Evolutionary conservation across 2,797 vertebrate genomes (phyloP), one percentile per base, ranked within the genome.

Genomic region (Semotilus atromaculatus): DNA sequence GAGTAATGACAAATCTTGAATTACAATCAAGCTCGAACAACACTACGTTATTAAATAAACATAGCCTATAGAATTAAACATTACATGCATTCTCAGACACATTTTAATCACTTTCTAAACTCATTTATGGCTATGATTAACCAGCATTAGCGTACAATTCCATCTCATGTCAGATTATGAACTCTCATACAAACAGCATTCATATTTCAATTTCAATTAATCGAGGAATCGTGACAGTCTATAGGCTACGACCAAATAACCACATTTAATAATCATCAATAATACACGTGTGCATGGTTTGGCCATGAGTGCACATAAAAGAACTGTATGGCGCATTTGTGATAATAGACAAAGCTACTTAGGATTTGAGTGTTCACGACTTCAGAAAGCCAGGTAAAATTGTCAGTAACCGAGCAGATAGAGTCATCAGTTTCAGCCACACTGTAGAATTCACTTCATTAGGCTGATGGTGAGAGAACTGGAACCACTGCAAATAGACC

Each of bases 371-470:
- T 23, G 5, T 43, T 81, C 48, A 71, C 58, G 26, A 29, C 14
- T 45, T 81, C 45, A 43, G 60, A 80, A 53, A 55, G 16, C 48
- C n/a, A 77, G 74, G 74, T 55, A 40, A 68, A 75, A 60, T 70
- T 43, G 64, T 21, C 51, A 67, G 79, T 70, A 79, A 70, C 84
- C 60, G 72, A 75, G 4, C 36, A 58, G 84, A 86, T 60, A 76
- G 34, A 86, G 81, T n/a, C 79, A 86, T 86, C 81, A 83, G 71
- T 83, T 79, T 83, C 85, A 73, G 85, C 51, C 85, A 81, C 67
- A 55, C 68, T 34, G 85, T n/a, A 40, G 67, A n/a, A 73, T 80
- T 73, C 81, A 74, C 81, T 83, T 83, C 75, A 86, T 83, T 86
- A 80, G 58, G 14, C 75, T 45, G 77, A 81, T 67, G 76, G 58